Evolutionary conservation across 2,113 vertebrate genomes (phyloP).

Genomic region (Lophochroa leadbeateri): DNA sequence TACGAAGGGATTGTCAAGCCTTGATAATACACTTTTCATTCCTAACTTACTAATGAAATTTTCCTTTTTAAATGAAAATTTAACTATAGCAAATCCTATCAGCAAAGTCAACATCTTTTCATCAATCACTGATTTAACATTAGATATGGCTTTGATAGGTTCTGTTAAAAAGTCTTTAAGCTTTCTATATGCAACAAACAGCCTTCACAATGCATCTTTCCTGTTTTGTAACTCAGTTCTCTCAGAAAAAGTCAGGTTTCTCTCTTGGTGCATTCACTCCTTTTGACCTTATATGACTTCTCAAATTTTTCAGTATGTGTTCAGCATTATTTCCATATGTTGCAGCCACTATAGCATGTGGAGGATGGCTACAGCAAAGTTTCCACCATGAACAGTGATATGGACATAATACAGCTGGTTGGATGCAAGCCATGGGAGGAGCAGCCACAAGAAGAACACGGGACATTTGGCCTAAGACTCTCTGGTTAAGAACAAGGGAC

Average conservation of each 20-base stretch:
- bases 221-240: not conserved
- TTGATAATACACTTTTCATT: not conserved
- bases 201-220: fast-evolving
- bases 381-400: too few species aligned
- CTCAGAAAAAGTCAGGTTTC: not conserved
- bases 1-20: not conserved
- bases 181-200: not conserved
- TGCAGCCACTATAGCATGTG: not conserved
- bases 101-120: not conserved
- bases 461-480: too few species aligned
- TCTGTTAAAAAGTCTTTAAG: not conserved
- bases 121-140: not conserved
- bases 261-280: not conserved
- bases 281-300: not conserved
- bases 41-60: not conserved
- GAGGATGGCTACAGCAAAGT: too few species aligned
- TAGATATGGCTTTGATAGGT: not conserved
- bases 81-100: not conserved
- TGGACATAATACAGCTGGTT: too few species aligned
- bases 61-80: not conserved
- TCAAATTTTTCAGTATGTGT: not conserved
- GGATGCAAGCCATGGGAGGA: too few species aligned
- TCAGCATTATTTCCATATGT: not conserved
- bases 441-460: too few species aligned
- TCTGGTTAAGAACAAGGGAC: too few species aligned